Evolutionary conservation across 1,140 invertebrate genomes (phyloP).

Genomic region (Xylocopa sonorina): DNA sequence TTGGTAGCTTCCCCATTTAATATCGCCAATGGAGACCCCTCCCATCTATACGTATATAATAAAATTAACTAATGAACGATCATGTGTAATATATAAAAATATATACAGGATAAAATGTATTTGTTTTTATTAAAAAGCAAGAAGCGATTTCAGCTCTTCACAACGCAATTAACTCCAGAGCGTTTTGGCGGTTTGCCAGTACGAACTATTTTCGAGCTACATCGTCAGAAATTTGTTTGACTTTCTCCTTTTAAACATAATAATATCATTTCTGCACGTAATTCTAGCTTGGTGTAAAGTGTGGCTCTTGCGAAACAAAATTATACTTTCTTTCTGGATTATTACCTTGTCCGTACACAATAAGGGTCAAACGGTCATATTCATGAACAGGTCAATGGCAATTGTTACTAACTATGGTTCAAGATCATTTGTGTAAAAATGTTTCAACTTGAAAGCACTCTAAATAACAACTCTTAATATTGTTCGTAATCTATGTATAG

Average conservation of each 20-base stretch:
- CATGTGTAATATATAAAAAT: too few relatives aligned
- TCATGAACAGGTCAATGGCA: constrained; percentile 50
- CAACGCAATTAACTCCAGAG: background rate
- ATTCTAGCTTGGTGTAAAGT: background rate
- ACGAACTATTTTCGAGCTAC: constrained; percentile 55
- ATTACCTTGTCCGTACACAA: background rate
- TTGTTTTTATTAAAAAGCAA: background rate
- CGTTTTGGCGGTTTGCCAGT: constrained; percentile 46
- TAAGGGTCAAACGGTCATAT: background rate
- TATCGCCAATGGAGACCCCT: too few relatives aligned
- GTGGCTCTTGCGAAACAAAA: background rate
- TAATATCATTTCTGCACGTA: background rate
- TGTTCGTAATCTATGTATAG: background rate
- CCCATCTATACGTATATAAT: too few relatives aligned
- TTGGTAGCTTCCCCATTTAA: too few relatives aligned
- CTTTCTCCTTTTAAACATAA: background rate
- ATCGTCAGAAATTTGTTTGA: background rate
- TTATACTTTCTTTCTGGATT: background rate
- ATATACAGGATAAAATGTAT: too few relatives aligned
- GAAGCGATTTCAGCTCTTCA: background rate
- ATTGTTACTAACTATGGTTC: constrained; percentile 66
- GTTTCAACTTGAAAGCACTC: background rate
- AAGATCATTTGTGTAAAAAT: constrained; percentile 54
- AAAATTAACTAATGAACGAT: too few relatives aligned
- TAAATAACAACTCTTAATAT: background rate